These are phyloP conservation scores for Conus canariensis DNA, from an alignment of 2,888 invertebrate genomes.

Conservation along the genomic window DNA sequence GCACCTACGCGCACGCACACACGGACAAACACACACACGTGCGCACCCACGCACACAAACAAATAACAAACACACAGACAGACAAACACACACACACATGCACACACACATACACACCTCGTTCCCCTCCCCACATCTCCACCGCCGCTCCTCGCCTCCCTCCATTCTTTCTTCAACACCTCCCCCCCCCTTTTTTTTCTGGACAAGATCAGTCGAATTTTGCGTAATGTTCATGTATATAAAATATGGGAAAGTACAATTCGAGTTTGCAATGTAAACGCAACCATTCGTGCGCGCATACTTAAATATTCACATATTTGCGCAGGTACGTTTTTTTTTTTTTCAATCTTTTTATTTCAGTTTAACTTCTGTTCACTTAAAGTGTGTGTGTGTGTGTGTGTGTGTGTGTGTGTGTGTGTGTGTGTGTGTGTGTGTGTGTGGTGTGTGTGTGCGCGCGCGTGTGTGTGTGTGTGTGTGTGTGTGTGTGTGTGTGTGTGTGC, in stretches of 20 bases:
- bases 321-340: neutral
- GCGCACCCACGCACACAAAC: no score
- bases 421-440: no score
- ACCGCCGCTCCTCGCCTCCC: no score
- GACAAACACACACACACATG: neutral
- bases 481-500: neutral
- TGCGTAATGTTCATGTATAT: no score
- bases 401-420: no score
- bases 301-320: neutral
- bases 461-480: neutral
- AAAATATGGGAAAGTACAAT: no score
- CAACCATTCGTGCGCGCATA: neutral
- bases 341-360: neutral
- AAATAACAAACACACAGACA: neutral
- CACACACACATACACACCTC: neutral
- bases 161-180: no score
- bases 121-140: neutral
- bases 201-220: no score
- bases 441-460: slow-evolving; percentile 16
- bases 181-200: no score
- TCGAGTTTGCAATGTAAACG: neutral
- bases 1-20: no score
- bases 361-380: neutral
- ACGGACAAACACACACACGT: no score
- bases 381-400: neutral